A percentile compares a stretch with the other conserved stretches of the same genome.
phyloP scores from a whole-genome alignment of 2,888 invertebrate genomes.

The Syritta pipiens region DNA sequence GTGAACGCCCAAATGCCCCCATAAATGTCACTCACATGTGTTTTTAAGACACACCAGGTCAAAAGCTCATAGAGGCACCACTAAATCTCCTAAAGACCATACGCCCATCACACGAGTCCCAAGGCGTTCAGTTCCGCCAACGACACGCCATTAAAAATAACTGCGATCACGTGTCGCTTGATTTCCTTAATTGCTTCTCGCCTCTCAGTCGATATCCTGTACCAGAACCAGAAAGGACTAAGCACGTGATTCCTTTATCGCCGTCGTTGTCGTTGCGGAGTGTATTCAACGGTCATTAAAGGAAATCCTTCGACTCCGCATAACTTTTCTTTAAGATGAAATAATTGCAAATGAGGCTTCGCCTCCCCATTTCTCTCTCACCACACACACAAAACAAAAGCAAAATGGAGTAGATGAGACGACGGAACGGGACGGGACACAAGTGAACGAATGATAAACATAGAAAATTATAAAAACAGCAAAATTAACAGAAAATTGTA shows the following conservation, averaged over 20 bases:
- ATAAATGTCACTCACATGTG: no score
- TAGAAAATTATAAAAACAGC: slow-evolving; percentile 35
- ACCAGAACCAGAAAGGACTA: no score
- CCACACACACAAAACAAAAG: background rate
- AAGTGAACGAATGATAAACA: slow-evolving; percentile 20
- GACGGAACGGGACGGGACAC: background rate
- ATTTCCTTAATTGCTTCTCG: background rate
- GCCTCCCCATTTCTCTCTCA: background rate
- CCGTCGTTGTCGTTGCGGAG: background rate
- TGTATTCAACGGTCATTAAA: background rate
- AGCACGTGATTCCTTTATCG: background rate
- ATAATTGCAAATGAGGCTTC: background rate
- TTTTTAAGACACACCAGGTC: no score
- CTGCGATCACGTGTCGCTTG: background rate
- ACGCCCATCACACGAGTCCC: background rate
- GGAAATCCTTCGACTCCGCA: background rate
- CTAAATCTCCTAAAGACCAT: no score
- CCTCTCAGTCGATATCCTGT: no score
- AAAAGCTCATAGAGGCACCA: no score
- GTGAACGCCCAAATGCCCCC: no score
- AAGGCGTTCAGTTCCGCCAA: background rate
- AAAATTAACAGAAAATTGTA: slow-evolving; percentile 46
- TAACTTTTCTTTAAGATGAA: background rate
- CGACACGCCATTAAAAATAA: background rate
- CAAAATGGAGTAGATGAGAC: no score